phyloP scores from a whole-genome alignment of 2,113 vertebrate genomes.

The Pteropus alecto region DNA sequence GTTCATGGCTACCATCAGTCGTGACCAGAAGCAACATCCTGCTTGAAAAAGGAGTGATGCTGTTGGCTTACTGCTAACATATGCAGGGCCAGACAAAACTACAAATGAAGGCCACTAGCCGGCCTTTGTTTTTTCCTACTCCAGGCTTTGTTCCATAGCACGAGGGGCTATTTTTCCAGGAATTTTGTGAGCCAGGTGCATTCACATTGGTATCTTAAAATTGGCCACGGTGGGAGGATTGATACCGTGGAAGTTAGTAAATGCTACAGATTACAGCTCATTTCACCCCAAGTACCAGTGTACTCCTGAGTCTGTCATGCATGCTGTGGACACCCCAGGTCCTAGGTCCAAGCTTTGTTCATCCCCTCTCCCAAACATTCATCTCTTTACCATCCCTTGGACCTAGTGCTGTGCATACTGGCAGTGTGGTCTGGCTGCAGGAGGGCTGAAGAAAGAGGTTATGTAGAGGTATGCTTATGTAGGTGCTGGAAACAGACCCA shows the following conservation, averaged over 20 bases:
- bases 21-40: not conserved
- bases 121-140: not conserved
- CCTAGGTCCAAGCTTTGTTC: not conserved
- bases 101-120: not conserved
- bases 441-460: not conserved
- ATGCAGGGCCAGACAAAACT: not conserved
- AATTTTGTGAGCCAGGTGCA: not conserved
- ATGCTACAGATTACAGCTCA: not conserved
- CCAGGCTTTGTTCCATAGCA: not conserved
- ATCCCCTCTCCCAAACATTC: not conserved
- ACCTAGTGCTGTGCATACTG: no score
- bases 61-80: not conserved
- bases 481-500: not conserved
- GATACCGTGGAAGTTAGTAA: not conserved
- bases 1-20: rapidly evolving
- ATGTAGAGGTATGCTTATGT: not conserved
- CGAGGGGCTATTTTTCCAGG: not conserved
- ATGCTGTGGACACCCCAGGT: not conserved
- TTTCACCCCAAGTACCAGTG: not conserved
- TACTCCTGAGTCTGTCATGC: no score
- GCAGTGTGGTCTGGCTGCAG: not conserved
- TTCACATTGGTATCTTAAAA: not conserved
- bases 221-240: not conserved
- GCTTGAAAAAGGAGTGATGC: no score
- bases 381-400: not conserved